Conservation (phyloP, 2,797 vertebrate species). For the Typhlichthys subterraneus region DNA sequence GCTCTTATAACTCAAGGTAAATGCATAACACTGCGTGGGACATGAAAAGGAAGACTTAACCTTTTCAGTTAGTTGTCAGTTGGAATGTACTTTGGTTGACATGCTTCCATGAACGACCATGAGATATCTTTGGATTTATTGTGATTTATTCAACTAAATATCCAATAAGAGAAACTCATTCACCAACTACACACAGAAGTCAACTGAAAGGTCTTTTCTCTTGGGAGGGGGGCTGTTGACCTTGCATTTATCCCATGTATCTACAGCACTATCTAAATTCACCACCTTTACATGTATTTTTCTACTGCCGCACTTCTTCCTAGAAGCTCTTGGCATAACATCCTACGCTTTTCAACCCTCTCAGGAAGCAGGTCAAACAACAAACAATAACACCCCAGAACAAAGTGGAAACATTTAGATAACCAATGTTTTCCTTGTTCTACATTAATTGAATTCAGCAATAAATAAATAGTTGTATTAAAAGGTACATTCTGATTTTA, state of each 20-base stretch:
- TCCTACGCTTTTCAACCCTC: neutral
- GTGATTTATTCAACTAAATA: neutral
- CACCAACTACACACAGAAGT: neutral
- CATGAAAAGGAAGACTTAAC: no score
- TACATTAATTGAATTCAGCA: no score
- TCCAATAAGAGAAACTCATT: neutral
- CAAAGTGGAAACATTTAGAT: neutral
- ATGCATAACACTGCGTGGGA: no score
- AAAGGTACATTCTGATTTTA: no score
- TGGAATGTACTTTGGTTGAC: no score
- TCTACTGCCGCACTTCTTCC: neutral
- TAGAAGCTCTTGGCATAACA: no score
- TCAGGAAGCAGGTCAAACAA: slow-evolving; percentile 1
- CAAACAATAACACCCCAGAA: neutral
- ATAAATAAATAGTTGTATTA: no score
- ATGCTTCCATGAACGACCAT: neutral
- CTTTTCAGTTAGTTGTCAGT: no score
- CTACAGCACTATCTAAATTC: neutral
- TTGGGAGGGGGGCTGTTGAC: neutral
- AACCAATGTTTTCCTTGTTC: no score
- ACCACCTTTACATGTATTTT: neutral
- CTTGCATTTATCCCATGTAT: slow-evolving; percentile 6
- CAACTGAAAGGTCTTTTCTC: neutral
- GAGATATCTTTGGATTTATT: neutral
- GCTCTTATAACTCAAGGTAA: no score